These are phyloP conservation scores for Fopius arisanus DNA, from an alignment of 1,140 invertebrate species.

Conservation along the genomic window DNA sequence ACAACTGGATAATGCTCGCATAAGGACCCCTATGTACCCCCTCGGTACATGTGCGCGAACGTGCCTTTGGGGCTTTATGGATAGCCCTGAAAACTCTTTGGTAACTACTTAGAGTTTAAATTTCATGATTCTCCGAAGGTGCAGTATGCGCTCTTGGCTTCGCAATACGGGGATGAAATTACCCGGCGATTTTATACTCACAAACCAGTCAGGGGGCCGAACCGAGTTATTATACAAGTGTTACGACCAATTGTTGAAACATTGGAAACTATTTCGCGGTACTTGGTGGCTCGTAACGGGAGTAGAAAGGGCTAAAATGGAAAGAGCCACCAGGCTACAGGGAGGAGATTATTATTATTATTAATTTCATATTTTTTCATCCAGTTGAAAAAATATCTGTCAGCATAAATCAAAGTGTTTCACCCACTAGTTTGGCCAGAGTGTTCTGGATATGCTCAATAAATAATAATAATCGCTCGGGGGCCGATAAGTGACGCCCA, in stretches of 20 bases:
- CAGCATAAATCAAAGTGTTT: background rate
- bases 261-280: conserved; percentile 7
- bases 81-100: conserved; percentile 5
- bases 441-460: background rate
- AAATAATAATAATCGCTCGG: conserved; percentile 2
- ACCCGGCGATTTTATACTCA: background rate
- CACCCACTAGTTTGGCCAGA: background rate
- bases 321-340: background rate
- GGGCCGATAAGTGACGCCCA: background rate
- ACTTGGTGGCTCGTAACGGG: background rate
- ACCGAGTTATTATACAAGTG: conserved; percentile 3
- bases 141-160: background rate
- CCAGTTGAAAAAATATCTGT: background rate
- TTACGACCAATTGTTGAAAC: conserved; percentile 11
- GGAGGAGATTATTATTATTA: background rate
- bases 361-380: background rate
- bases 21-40: background rate
- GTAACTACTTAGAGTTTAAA: background rate
- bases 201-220: background rate
- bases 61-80: background rate
- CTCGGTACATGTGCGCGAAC: background rate
- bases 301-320: too few species aligned
- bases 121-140: background rate
- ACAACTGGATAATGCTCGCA: conserved; percentile 24
- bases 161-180: background rate